These are phyloP conservation scores for Lithophane ornitopus DNA, from an alignment of 2,888 invertebrate species.

Conservation along the genomic window DNA sequence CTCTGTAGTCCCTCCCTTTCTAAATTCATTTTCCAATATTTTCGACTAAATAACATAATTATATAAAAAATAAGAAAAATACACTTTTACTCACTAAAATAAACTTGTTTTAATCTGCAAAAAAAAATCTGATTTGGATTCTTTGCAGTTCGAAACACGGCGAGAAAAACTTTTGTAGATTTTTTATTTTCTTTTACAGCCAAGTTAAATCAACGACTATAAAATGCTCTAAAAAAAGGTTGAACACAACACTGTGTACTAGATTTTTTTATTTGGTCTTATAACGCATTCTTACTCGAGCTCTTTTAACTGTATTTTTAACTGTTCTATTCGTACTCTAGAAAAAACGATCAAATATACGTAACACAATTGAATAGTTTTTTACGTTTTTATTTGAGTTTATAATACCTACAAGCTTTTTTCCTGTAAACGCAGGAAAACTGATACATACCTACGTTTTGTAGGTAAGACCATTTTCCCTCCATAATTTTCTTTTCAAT, in stretches of 20 bases:
- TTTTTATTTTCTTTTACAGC: constrained; percentile 6
- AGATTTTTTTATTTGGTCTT: constrained; percentile 50
- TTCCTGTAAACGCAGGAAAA: neutral
- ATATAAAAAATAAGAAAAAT: too few species aligned
- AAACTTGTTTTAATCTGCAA: too few species aligned
- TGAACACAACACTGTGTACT: constrained; percentile 30
- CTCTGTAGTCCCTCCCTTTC: too few species aligned
- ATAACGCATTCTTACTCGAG: constrained; percentile 26
- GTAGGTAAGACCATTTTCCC: too few species aligned
- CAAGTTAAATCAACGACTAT: constrained; percentile 10
- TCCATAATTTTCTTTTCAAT: too few species aligned
- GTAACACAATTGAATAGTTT: constrained; percentile 21
- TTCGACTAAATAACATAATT: too few species aligned
- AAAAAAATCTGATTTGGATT: too few species aligned
- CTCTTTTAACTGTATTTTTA: constrained; percentile 55
- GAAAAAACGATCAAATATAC: constrained; percentile 24
- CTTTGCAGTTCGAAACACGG: constrained; percentile 11
- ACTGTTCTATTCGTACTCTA: constrained; percentile 42
- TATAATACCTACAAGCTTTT: neutral
- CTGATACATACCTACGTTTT: neutral
- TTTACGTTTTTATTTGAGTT: neutral
- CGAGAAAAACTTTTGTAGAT: too few species aligned
- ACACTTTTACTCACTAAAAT: too few species aligned
- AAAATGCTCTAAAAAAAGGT: constrained; percentile 37
- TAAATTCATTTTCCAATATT: too few species aligned